Evolutionary conservation across 2,797 vertebrate genomes (phyloP), one percentile per base, ranked within the genome.

Genomic region (Malacoraja senta): DNA sequence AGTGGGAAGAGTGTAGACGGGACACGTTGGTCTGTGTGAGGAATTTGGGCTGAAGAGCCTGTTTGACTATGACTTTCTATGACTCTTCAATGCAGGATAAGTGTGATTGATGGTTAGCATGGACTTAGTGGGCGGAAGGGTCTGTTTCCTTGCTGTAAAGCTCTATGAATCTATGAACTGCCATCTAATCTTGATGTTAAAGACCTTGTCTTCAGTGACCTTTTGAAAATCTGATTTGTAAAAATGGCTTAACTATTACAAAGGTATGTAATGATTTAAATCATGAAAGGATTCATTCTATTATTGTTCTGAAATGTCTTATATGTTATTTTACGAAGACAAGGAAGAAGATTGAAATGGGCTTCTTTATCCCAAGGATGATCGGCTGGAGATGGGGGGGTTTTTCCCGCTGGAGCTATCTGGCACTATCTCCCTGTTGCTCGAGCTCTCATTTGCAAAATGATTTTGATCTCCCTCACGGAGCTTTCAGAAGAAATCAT

Each of bases 401-500:
- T 71, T 24, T 74, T 74, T 38, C 35, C 35, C 71, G 15, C 24
- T 19, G 71, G 84, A 58, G 24, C 71, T 76, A 24, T 72, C 24
- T 92, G 38, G n/a, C 76, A 17, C 26, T 44, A 76, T 92, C 26
- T 76, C 38, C 72, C 74, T 44, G 35, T 92, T 38, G 17, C 68
- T 12, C 13, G 8, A 74, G 72, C 26, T 26, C 68, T 44, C 38
- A 58, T 92, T 92, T 74, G 72, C 44, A 76, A 92, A 76, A 10
- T 71, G 10, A 92, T 53, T 92, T 38, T 53, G 71, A 76, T 76
- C 68, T 76, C 71, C 21, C 90, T 26, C 65, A 76, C 90, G 10
- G 24, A 44, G 71, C 68, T 92, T 92, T 92, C 90, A 92, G 72
- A 53, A 76, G 90, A 92, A 92, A 92, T 92, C 24, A 92, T 53